Evolutionary conservation across 2,797 vertebrate genomes (phyloP), one percentile per base, ranked within the genome.

Genomic region (Notamacropus eugenii): DNA sequence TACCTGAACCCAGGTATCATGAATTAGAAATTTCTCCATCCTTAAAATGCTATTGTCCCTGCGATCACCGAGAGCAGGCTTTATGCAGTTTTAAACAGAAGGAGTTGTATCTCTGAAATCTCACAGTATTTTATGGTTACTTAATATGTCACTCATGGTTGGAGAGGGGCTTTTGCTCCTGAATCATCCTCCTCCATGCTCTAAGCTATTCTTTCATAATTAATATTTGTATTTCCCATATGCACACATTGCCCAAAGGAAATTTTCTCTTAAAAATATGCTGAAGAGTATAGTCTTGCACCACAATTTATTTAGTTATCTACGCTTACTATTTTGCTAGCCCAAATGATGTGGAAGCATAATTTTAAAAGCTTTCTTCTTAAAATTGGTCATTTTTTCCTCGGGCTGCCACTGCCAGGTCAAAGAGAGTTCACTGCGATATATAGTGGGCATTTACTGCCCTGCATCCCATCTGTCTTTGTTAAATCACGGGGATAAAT

Each of bases 171-270:
- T 97, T 98, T 91, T 98, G 95, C 94, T 98, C 96, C 91, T 90
- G 96, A 96, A 95, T 94, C 93, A 55, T 97, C 92, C 93, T 96
- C 22, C 5, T 96, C 40, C 14, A 92, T 97, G 90, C 91, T 97
- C 95, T 96, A 94, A 98, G 94, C 90, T 97, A 95, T 94, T 92
- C 95, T 97, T 98, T 98, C 59, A 58, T 96, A 98, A 92, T 98
- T 98, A 98, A 97, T 98, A 98, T 97, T 98, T 98, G 98, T 94
- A 97, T 98, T 98, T 97, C 94, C 93, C 97, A 96, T 98, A 97
- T 97, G 97, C 52, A 95, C 93, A 96, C 92, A 97, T 96, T 97
- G 95, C 96, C 97, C 3, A 56, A 96, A 98, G 98, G 96, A 98
- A 98, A 97, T 97, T 98, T 98, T 97, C 97, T 98, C 90, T 96